A percentile compares a stretch with the other conserved stretches of the same genome.
Conservation (phyloP, 2,888 invertebrate species). For the Brenthis hecate region DNA sequence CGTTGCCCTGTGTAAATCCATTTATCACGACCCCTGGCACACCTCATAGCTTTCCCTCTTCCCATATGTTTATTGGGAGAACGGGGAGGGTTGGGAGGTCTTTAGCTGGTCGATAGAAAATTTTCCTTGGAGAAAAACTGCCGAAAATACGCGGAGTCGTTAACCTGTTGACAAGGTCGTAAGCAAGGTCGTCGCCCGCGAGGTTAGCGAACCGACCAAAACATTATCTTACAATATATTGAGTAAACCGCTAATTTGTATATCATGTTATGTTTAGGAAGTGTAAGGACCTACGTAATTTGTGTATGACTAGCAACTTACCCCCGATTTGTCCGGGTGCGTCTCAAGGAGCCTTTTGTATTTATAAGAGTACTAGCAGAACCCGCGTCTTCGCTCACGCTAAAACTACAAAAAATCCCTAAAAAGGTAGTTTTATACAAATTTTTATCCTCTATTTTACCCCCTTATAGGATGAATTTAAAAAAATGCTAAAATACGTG, state of each 20-base stretch:
- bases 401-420: no score
- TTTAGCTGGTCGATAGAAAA: slow-evolving; percentile 53
- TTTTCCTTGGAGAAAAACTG: slow-evolving; percentile 76
- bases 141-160: slow-evolving; percentile 68
- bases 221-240: slow-evolving; percentile 47
- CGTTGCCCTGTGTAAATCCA: slow-evolving; percentile 62
- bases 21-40: slow-evolving; percentile 43
- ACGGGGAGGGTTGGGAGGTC: slow-evolving; percentile 50
- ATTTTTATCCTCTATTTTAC: no score
- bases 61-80: slow-evolving; percentile 3
- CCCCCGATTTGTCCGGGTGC: no score
- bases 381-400: no score
- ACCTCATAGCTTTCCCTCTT: slow-evolving; percentile 18
- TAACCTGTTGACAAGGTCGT: slow-evolving; percentile 67
- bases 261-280: slow-evolving; percentile 17
- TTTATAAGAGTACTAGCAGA: no score
- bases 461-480: no score
- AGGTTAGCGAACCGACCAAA: slow-evolving; percentile 56
- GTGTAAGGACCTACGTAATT: slow-evolving; percentile 17
- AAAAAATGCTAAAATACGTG: no score
- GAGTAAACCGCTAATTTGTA: slow-evolving; percentile 29
- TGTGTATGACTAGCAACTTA: not conserved
- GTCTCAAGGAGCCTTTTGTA: no score
- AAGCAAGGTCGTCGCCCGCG: slow-evolving; percentile 64
- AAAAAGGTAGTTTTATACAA: no score